Percentiles rank a stretch among this genome's conserved stretches.
Conservation (phyloP, 2,888 invertebrate species). For the Eugnorisma glareosa region DNA sequence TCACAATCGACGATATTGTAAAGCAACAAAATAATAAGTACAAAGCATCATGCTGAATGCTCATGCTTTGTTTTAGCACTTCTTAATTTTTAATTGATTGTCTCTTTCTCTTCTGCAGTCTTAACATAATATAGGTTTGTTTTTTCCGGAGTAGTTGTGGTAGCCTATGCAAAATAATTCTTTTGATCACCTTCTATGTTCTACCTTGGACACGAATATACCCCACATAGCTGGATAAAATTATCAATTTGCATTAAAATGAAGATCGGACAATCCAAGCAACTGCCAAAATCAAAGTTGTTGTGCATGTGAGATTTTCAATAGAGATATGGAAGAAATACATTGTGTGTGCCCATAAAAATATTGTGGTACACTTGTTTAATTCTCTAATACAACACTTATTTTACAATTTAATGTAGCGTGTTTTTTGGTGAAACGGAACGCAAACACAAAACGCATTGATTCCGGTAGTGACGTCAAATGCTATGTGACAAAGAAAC, state of each 20-base stretch:
- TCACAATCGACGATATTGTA: background rate
- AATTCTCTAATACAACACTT: no score
- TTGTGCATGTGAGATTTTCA: background rate
- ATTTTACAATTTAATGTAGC: no score
- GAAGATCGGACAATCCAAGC: background rate
- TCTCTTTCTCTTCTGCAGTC: background rate
- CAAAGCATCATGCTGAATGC: background rate
- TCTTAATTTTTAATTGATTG: background rate
- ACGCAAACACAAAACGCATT: no score
- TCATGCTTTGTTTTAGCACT: background rate
- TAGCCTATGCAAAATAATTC: no score
- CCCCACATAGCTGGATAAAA: background rate
- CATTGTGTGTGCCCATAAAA: no score
- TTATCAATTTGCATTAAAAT: background rate
- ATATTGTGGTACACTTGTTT: no score
- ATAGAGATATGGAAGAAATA: no score
- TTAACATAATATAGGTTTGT: background rate
- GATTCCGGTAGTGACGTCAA: no score
- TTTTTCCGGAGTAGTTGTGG: background rate
- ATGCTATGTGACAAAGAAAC: no score
- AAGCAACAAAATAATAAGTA: background rate
- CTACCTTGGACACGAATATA: background rate
- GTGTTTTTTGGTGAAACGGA: no score
- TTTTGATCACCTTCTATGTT: background rate
- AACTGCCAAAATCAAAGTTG: background rate